phyloP scores from a whole-genome alignment of 2,797 vertebrate species.

The Pangasius krempfi region DNA sequence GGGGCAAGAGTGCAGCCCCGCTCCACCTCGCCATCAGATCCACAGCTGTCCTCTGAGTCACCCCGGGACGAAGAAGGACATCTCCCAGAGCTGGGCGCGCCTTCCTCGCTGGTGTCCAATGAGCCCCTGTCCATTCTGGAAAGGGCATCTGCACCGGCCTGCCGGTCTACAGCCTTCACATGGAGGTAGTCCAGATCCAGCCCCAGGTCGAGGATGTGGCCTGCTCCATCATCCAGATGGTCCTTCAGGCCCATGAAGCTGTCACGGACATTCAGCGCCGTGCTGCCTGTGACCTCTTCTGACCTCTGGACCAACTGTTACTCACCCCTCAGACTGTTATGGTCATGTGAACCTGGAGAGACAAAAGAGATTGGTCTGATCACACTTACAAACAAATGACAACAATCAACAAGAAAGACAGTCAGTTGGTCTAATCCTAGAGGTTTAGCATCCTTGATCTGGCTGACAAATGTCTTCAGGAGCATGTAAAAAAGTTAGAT shows the following conservation, averaged over 20 bases:
- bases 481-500: background rate
- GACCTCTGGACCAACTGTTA: conserved; percentile 79
- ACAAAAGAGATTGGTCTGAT: conserved; percentile 22
- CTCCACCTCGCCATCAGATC: conserved; percentile 88
- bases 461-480: background rate
- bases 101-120: conserved; percentile 74
- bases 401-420: background rate
- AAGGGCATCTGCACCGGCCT: conserved; percentile 72
- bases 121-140: conserved; percentile 77
- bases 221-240: conserved; percentile 86
- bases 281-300: conserved; percentile 77
- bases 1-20: conserved; percentile 64
- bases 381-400: background rate
- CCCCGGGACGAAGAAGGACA: conserved; percentile 71
- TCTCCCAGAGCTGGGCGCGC: conserved; percentile 73
- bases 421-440: background rate
- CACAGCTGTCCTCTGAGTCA: conserved; percentile 86
- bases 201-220: conserved; percentile 80
- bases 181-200: conserved; percentile 89
- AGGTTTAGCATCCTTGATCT: background rate
- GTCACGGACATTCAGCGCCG: conserved; percentile 85
- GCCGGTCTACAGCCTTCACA: conserved; percentile 82
- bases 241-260: conserved; percentile 99
- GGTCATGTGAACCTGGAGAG: conserved; percentile 44
- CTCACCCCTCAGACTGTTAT: conserved; percentile 43